Conservation (phyloP, 2,113 vertebrate species). For the Corythoichthys haematopterus region DNA sequence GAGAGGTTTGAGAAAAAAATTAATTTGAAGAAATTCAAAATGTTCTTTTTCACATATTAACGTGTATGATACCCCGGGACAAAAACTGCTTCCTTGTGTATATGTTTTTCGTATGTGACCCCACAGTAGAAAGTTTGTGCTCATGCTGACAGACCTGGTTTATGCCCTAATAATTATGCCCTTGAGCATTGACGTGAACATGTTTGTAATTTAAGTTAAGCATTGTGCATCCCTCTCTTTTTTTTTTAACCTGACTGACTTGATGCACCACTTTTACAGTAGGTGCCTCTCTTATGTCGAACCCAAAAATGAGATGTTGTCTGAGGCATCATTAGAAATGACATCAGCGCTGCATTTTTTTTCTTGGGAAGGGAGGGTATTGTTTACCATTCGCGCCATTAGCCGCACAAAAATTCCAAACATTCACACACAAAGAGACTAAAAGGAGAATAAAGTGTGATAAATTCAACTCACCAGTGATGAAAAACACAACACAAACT, state of each 20-base stretch:
- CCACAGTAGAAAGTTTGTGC: neutral
- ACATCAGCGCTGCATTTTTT: neutral
- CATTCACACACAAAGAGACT: neutral
- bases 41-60: no score
- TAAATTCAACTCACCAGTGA: constrained; percentile 43
- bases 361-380: neutral
- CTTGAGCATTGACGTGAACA: no score
- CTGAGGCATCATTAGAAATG: neutral
- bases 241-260: neutral
- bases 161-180: neutral
- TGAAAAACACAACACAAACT: constrained; percentile 37
- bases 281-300: neutral
- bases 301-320: neutral
- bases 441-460: neutral
- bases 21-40: no score
- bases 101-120: neutral
- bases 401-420: neutral
- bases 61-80: no score
- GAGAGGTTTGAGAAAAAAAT: neutral
- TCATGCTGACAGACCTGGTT: neutral
- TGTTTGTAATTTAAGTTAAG: neutral
- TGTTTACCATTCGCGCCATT: neutral
- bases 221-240: neutral
- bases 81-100: no score
- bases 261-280: neutral